Percentiles rank a stretch among this genome's conserved stretches.
Conservation (phyloP, 2,113 vertebrate genomes). For the Ginglymostoma cirratum region DNA sequence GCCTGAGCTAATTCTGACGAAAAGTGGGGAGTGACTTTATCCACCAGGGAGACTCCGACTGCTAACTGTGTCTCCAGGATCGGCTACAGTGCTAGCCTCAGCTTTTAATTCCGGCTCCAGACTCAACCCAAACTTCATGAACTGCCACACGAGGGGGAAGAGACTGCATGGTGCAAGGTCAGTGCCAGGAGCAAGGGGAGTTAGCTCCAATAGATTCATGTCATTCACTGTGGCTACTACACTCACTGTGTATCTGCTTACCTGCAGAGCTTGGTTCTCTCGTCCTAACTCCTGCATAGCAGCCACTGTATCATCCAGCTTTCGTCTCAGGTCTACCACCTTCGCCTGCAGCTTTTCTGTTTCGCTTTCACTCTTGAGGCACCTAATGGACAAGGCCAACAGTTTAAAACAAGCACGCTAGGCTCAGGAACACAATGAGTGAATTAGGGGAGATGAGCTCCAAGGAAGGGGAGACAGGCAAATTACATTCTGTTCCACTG, state of each 20-base stretch:
- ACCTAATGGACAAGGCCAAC: slow-evolving; percentile 59
- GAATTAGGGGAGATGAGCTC: neutral
- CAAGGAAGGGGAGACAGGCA: neutral
- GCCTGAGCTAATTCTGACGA: neutral
- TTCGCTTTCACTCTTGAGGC: slow-evolving; percentile 93
- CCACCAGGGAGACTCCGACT: neutral
- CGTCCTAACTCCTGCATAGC: slow-evolving; percentile 95
- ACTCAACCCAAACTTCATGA: neutral
- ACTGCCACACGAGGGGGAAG: neutral
- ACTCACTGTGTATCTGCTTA: slow-evolving; percentile 42
- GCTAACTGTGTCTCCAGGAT: neutral
- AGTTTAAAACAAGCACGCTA: neutral
- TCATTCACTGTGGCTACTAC: neutral
- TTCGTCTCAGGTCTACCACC: slow-evolving; percentile 82
- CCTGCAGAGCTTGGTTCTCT: slow-evolving; percentile 96
- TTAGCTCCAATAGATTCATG: neutral
- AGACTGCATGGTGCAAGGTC: neutral
- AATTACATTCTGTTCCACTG: too few species aligned
- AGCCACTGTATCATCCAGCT: slow-evolving; percentile 89
- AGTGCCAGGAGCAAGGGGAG: neutral
- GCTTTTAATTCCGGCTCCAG: neutral
- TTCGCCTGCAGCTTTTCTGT: slow-evolving; percentile 95
- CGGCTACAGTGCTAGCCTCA: neutral
- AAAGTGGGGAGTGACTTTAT: neutral
- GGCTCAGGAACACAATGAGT: neutral